These are phyloP conservation scores for Geopemphigus sp. DNA, from an alignment of 1,140 invertebrate genomes.

Conservation along the genomic window DNA sequence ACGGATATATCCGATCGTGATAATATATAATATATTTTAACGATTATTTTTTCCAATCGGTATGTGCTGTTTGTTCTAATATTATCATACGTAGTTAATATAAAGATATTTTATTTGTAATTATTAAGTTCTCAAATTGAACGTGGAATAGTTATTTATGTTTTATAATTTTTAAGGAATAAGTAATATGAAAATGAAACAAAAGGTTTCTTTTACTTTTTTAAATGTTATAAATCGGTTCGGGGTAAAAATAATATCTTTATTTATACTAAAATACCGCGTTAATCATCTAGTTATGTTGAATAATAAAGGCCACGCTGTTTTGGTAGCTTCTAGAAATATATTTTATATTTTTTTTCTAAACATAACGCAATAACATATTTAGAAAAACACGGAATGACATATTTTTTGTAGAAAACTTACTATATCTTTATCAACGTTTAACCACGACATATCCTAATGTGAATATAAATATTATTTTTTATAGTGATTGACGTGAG, in stretches of 20 bases:
- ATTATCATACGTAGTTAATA: neutral
- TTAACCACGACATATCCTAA: neutral
- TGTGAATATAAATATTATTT: neutral
- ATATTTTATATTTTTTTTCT: no score
- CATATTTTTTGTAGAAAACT: no score
- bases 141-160: neutral
- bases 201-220: conserved; percentile 5
- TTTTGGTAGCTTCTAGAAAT: no score
- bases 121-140: neutral
- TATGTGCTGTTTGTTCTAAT: neutral
- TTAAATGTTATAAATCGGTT: conserved; percentile 7
- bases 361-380: no score
- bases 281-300: no score
- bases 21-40: neutral
- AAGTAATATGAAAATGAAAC: neutral
- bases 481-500: neutral
- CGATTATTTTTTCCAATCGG: neutral
- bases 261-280: no score
- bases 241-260: neutral
- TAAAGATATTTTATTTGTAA: neutral
- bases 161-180: neutral
- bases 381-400: no score
- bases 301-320: no score
- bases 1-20: no score
- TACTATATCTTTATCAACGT: no score